phyloP scores from a whole-genome alignment of 1,140 invertebrate species.

The Pogonomyrmex barbatus region DNA sequence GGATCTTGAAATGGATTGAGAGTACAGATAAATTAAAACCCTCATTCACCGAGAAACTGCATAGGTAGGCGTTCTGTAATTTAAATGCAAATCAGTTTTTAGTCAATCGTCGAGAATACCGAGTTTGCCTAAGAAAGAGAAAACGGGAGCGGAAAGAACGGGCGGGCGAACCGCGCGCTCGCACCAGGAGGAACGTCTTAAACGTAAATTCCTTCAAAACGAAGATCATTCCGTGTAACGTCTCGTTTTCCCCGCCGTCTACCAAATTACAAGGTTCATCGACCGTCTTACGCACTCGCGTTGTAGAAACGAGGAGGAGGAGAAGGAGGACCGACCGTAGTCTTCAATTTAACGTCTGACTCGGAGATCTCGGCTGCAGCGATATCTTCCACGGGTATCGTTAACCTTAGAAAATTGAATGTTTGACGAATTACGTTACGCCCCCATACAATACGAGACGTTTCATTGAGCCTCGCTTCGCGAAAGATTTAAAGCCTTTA shows the following conservation, averaged over 20 bases:
- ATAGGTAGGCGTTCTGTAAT: conserved; percentile 74
- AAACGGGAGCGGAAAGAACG: conserved; percentile 1
- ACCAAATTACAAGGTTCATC: conserved; percentile 60
- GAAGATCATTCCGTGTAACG: conserved; percentile 52
- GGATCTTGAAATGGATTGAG: conserved; percentile 66
- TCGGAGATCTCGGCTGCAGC: conserved; percentile 34
- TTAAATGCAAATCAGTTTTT: conserved; percentile 78
- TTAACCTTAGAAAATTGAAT: conserved; percentile 21
- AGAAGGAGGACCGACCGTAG: background rate
- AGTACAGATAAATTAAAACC: conserved; percentile 74
- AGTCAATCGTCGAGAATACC: conserved; percentile 71
- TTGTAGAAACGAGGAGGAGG: background rate
- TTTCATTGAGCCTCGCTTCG: background rate
- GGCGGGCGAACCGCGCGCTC: background rate
- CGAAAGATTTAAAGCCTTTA: conserved; percentile 23
- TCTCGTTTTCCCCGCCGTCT: conserved; percentile 42
- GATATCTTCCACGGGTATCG: conserved; percentile 25
- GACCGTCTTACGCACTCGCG: conserved; percentile 50
- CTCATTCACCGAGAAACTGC: conserved; percentile 65
- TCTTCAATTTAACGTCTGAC: conserved; percentile 49
- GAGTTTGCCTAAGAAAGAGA: conserved; percentile 67
- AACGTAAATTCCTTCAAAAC: conserved; percentile 67
- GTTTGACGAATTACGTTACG: conserved; percentile 39
- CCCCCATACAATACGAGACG: background rate
- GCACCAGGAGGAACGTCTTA: conserved; percentile 23